Conservation (phyloP, 2,888 invertebrate species). For the Caradrina kadenii region DNA sequence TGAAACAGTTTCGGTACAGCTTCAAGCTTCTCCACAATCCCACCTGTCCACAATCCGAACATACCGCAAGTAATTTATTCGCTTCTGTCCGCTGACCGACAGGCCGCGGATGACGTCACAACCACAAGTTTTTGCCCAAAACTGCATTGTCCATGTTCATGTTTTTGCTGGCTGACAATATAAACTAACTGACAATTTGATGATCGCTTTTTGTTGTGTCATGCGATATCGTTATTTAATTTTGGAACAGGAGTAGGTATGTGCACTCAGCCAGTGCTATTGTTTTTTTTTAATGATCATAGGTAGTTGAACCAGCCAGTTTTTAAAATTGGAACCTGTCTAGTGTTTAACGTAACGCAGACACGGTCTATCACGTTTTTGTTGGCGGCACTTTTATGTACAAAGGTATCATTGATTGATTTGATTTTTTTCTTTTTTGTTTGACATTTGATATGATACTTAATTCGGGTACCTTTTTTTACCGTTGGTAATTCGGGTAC, state of each 20-base stretch:
- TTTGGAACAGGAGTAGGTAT: constrained; percentile 32
- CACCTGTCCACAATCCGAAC: constrained; percentile 84
- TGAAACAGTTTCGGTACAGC: constrained; percentile 71
- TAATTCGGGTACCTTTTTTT: neutral
- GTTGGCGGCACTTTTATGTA: constrained; percentile 1
- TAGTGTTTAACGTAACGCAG: constrained; percentile 7
- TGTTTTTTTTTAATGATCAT: constrained; percentile 1
- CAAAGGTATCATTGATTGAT: constrained; percentile 22
- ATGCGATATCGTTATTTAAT: constrained; percentile 41
- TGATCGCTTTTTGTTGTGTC: constrained; percentile 21
- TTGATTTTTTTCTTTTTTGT: constrained; percentile 36
- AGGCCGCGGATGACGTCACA: constrained; percentile 72
- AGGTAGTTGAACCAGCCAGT: neutral
- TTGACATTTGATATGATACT: constrained; percentile 23
- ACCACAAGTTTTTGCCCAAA: constrained; percentile 63
- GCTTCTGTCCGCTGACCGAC: constrained; percentile 65
- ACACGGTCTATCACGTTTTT: constrained; percentile 26
- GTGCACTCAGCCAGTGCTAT: constrained; percentile 7
- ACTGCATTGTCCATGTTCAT: constrained; percentile 59
- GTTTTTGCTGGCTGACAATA: constrained; percentile 54
- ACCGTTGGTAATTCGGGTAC: constrained; percentile 4
- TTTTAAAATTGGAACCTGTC: constrained; percentile 34
- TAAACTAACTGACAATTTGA: constrained; percentile 45
- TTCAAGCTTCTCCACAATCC: constrained; percentile 68
- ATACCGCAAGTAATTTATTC: constrained; percentile 78